Evolutionary conservation across 2,888 invertebrate species (phyloP), one percentile per base, ranked within the genome.

Genomic region (Brachyptera putata): DNA sequence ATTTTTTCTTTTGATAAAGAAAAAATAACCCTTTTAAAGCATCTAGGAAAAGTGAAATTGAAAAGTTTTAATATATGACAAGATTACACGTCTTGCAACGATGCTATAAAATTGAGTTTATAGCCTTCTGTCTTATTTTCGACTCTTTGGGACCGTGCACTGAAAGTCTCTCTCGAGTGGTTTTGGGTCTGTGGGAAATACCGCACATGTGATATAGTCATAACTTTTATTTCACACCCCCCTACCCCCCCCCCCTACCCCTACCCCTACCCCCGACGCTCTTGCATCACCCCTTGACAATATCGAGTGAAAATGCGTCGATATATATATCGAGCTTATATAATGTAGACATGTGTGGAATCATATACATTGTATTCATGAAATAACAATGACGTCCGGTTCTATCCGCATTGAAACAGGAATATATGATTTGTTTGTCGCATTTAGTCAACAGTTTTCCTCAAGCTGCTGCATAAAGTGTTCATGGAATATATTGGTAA

Each of bases 51-150:
- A 46, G 46, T 21, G 46, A 46, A 46, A 46, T 46, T 46, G 46
- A 46, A 46, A 46, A 46, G 22, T 46, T 46, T 46, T 3, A 18
- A 46, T 21, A 46, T 46, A 46, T 46, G 46, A 46, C 46, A 46
- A 46, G 46, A 46, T 46, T 21, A 46, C 46, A 46, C 21, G 46
- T 46, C 46, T 46, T 21, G 21, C 16, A 46, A 46, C 21, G 22
- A 46, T n/a, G 46, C 22, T 24, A 24, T 46, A 21, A 46, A 46
- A 46, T 46, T 46, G 46, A 24, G 46, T 46, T 46, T 46, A 46
- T 46, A 22, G 46, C 22, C 46, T 16, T 24, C 21, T 24, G 22
- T 46, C 24, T 46, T 46, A 46, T 21, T 46, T 46, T 46, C 24
- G n/a, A 13, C 21, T n/a, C 46, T 18, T 7, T 24, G 24, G 24